Percentiles rank a stretch among this genome's conserved stretches.
Evolutionary conservation across 1,140 invertebrate genomes (phyloP).

Genomic region (Zaprionus africanus): DNA sequence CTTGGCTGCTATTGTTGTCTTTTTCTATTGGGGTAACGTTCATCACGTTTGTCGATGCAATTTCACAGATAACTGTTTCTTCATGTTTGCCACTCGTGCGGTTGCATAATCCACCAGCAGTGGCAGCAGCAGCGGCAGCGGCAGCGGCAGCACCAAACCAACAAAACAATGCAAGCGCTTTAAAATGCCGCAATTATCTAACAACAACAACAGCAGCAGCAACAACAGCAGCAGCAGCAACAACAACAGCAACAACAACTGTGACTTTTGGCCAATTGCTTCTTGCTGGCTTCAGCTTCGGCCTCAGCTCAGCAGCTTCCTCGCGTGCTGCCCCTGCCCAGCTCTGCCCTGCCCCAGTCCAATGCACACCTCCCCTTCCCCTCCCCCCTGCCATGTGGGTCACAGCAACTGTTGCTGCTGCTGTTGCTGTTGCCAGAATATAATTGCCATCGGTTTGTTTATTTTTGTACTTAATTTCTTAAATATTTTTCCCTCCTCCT

Average conservation of each 20-base stretch:
- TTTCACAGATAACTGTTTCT: constrained; percentile 81
- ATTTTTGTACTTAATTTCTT: constrained; percentile 27
- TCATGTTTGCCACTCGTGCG: constrained; percentile 70
- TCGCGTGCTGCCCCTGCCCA: not conserved
- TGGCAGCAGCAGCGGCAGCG: constrained; percentile 9
- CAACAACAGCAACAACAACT: constrained; percentile 51
- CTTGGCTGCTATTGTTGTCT: constrained; percentile 21
- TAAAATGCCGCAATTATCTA: constrained; percentile 80
- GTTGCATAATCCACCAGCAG: constrained; percentile 69
- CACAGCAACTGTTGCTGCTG: constrained; percentile 42
- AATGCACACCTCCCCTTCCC: not conserved
- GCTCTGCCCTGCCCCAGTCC: not conserved
- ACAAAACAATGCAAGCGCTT: constrained; percentile 73
- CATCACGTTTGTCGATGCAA: constrained; percentile 82
- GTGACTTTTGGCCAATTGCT: constrained; percentile 48
- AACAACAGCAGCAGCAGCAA: constrained; percentile 31
- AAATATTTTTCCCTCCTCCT: constrained; percentile 16
- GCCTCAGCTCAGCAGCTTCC: constrained; percentile 1
- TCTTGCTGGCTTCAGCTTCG: constrained; percentile 6
- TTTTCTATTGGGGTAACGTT: constrained; percentile 76
- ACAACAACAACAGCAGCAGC: constrained; percentile 48
- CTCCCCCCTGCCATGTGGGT: constrained; percentile 42
- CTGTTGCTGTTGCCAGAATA: constrained; percentile 47
- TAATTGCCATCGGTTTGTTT: constrained; percentile 53
- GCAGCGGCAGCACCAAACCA: constrained; percentile 2